Evolutionary conservation across 2,797 vertebrate genomes (phyloP), one percentile per base, ranked within the genome.

Genomic region (Eupleurogrammus muticus): DNA sequence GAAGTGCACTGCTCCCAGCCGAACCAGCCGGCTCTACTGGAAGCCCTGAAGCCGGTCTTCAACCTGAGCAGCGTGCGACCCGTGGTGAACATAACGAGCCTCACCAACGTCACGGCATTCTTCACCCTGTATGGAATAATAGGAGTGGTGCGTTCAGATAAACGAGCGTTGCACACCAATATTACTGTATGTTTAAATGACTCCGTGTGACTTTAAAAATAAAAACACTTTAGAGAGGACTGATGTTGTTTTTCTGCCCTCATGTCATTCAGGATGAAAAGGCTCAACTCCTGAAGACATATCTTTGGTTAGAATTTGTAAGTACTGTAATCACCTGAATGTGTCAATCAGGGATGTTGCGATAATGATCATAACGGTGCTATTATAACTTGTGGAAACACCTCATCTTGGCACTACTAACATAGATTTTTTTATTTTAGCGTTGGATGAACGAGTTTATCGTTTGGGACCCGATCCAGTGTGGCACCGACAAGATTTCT

Each of bases 61-160:
- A 70, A 81, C 48, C 66, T 88, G 57, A 92, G 68, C 3, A 5
- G 73, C 63, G 86, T 95, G n/a, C 81, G 86, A 3, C 93, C 91
- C 1, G 90, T 92, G 9, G 14, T 69, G 50, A 84, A 80, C 76
- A 49, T 81, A 8, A 59, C 38, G 2, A 86, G 87, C 6, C 4
- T 36, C 28, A 94, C 85, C 32, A 84, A 78, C 3, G 44, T 94
- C 80, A 85, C 6, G 62, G 60, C 65, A 2, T 67, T n/a, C 60
- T 94, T 94, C 84, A 92, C 77, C 35, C 24, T 95, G 63, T 94
- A 93, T 42, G 92, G 90, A 21, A 92, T 93, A 13, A 75, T 94
- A 9, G 90, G 93, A 77, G 92, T 94, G 91, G 91, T 94, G 77
- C 46, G 92, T 88, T 61, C 36, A 54, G 34, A 20, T n/a, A 32